These are phyloP conservation scores for Lophochroa leadbeateri DNA, from an alignment of 2,113 vertebrate genomes.

Conservation along the genomic window DNA sequence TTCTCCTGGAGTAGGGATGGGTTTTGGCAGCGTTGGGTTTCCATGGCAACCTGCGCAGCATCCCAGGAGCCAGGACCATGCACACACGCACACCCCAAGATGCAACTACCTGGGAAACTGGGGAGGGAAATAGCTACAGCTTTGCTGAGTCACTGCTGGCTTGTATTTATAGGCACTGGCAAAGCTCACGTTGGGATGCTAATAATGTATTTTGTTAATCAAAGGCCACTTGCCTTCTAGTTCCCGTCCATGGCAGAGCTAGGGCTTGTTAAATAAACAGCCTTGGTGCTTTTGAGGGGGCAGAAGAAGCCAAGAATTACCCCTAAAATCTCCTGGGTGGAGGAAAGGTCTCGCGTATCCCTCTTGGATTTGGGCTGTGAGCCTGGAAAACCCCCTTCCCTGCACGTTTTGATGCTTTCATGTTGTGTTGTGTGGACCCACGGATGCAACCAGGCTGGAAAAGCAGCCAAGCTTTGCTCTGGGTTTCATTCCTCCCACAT, in stretches of 20 bases:
- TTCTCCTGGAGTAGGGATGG: not conserved
- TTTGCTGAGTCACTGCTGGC: conserved; percentile 71
- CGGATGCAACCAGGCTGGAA: not conserved
- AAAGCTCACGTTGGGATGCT: conserved; percentile 56
- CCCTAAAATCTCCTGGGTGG: not conserved
- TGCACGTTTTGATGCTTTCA: too few relatives aligned
- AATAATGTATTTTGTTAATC: conserved; percentile 65
- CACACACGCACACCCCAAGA: conserved; percentile 34
- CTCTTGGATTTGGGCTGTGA: not conserved
- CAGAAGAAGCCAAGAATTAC: too few relatives aligned
- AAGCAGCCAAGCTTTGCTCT: not conserved
- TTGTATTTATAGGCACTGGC: conserved; percentile 66
- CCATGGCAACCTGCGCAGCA: conserved; percentile 63
- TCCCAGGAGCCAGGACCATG: conserved; percentile 46
- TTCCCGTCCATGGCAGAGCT: not conserved
- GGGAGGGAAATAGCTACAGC: conserved; percentile 22
- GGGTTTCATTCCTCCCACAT: not conserved
- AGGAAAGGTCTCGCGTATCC: not conserved
- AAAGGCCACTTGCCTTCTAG: conserved; percentile 40
- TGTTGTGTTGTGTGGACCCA: not conserved
- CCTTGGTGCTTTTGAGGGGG: not conserved
- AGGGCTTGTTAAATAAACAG: conserved; percentile 28
- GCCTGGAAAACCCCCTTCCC: not conserved
- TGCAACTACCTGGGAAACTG: conserved; percentile 48
- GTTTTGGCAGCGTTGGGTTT: conserved; percentile 56